phyloP scores from a whole-genome alignment of 2,113 vertebrate species.

The Choloepus hoffmanni region DNA sequence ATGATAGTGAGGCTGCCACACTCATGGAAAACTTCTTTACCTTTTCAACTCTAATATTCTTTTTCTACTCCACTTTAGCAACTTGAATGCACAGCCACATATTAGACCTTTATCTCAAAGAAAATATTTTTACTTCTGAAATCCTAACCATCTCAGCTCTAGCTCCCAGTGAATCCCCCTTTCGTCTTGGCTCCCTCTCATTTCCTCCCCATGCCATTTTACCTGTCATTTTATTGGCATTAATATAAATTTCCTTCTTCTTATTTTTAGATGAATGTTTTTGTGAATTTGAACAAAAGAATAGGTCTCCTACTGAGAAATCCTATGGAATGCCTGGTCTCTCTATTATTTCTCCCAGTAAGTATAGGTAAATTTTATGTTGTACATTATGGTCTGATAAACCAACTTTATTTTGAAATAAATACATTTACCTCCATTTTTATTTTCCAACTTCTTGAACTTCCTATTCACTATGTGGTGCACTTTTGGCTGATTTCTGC shows the following conservation, averaged over 20 bases:
- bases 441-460: neutral
- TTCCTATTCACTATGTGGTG: neutral
- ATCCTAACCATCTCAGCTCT: neutral
- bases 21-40: neutral
- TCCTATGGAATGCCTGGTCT: neutral
- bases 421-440: neutral
- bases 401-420: neutral
- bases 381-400: neutral
- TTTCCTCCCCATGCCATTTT: neutral
- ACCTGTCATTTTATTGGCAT: neutral
- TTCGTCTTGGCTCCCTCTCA: neutral
- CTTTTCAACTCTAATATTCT: neutral
- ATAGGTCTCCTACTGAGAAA: neutral
- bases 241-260: neutral
- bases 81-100: neutral
- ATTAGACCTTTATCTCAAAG: neutral
- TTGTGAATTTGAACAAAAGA: neutral
- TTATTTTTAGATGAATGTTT: slow-evolving; percentile 53
- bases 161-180: neutral
- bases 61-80: neutral
- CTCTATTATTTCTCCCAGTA: neutral
- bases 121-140: neutral
- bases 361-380: neutral
- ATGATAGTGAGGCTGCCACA: neutral
- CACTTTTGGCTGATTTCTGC: neutral